Evolutionary conservation across 2,113 vertebrate species (phyloP).

Genomic region (Urocynchramus pylzowi): DNA sequence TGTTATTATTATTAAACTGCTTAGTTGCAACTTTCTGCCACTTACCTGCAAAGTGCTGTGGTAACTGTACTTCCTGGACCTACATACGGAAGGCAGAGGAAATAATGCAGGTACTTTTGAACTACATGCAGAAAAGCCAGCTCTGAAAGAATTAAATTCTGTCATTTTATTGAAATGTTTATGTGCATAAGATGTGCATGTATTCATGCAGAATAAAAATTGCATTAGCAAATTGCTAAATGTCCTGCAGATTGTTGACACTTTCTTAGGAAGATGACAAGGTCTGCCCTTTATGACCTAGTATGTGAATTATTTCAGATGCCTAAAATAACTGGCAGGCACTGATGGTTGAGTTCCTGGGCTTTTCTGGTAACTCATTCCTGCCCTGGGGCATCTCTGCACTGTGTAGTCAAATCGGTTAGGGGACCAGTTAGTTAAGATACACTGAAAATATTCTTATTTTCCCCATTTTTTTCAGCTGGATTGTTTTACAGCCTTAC

Average conservation of each 20-base stretch:
- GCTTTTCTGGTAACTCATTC: not conserved
- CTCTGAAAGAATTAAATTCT: not conserved
- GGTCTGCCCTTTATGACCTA: not conserved
- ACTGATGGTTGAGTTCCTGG: not conserved
- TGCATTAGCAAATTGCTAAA: not conserved
- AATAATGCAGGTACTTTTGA: not conserved
- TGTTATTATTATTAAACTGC: not conserved
- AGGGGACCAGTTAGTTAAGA: not conserved
- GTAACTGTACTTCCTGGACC: not conserved
- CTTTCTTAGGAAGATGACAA: not conserved
- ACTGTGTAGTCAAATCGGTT: not conserved
- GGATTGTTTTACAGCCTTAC: not conserved
- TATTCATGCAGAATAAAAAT: not conserved
- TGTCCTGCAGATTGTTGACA: not conserved
- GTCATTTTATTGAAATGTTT: not conserved
- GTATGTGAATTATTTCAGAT: not conserved
- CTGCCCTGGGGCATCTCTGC: not conserved
- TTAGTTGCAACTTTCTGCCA: not conserved
- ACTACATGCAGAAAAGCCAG: not conserved
- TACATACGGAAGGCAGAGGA: accelerated
- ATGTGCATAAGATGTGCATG: not conserved
- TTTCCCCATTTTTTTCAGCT: not conserved
- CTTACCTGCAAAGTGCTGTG: not conserved
- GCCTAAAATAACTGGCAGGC: not conserved
- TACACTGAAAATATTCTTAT: not conserved